These are phyloP conservation scores for Sarcophaga variegata DNA, from an alignment of 2,888 invertebrate genomes.

Conservation along the genomic window DNA sequence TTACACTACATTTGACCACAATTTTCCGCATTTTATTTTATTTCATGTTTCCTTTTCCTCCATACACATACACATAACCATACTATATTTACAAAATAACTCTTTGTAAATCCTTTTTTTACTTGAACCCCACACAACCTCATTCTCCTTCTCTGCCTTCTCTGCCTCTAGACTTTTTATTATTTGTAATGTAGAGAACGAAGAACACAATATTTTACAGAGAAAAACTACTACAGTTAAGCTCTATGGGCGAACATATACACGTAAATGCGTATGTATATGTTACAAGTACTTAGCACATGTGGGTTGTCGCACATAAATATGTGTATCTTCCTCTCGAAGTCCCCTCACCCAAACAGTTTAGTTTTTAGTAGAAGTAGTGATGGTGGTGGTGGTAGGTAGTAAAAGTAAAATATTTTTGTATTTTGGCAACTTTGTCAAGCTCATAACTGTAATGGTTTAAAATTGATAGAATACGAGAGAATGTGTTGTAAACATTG, in stretches of 20 bases:
- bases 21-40: constrained; percentile 39
- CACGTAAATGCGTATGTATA: constrained; percentile 60
- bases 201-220: constrained; percentile 67
- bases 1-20: constrained; percentile 77
- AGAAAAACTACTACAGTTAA: constrained; percentile 74
- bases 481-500: constrained; percentile 20
- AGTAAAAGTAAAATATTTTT: neutral
- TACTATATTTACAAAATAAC: constrained; percentile 29
- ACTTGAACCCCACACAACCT: constrained; percentile 17
- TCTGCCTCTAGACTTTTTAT: constrained; percentile 47
- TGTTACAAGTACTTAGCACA: constrained; percentile 65
- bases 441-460: constrained; percentile 66
- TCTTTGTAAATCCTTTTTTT: constrained; percentile 63
- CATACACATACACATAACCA: neutral
- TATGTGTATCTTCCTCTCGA: constrained; percentile 48
- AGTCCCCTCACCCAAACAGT: constrained; percentile 2
- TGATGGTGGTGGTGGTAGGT: too few species aligned
- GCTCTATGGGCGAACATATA: constrained; percentile 73
- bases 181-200: constrained; percentile 70
- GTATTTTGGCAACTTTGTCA: constrained; percentile 76
- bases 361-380: too few species aligned
- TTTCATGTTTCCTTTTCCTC: constrained; percentile 1
- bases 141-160: neutral
- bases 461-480: constrained; percentile 38
- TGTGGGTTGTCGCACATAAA: constrained; percentile 70